Conservation (phyloP, 2,797 vertebrate genomes). For the Acanthurus lineatus region DNA sequence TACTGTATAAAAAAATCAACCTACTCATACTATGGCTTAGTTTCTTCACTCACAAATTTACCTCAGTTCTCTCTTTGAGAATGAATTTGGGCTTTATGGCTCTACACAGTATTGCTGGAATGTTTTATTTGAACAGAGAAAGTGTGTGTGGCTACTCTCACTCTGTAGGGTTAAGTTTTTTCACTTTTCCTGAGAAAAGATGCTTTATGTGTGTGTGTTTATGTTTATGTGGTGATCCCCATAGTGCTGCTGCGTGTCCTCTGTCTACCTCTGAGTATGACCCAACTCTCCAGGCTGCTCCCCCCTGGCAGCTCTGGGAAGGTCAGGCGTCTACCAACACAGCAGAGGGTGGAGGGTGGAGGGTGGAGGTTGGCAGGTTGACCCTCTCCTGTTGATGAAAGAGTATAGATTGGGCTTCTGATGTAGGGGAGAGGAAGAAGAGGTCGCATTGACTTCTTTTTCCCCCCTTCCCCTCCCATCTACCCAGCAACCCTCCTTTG, state of each 20-base stretch:
- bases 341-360: constrained; percentile 57
- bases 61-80: constrained; percentile 49
- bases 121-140: constrained; percentile 55
- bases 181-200: constrained; percentile 79
- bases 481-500: constrained; percentile 21
- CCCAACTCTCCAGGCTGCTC: constrained; percentile 78
- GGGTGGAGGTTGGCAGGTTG: constrained; percentile 25
- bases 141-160: constrained; percentile 27
- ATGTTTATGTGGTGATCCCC: constrained; percentile 26
- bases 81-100: constrained; percentile 59
- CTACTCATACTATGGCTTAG: constrained; percentile 74
- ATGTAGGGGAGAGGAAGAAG: constrained; percentile 39
- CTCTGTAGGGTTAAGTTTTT: constrained; percentile 47
- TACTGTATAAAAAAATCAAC: constrained; percentile 65
- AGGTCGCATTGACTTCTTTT: constrained; percentile 54
- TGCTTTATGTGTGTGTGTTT: constrained; percentile 30
- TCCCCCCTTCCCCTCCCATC: neutral
- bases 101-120: constrained; percentile 77
- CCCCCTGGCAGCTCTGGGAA: constrained; percentile 82
- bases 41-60: constrained; percentile 59
- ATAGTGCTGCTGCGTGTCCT: constrained; percentile 50
- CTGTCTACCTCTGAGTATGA: constrained; percentile 75
- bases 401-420: constrained; percentile 24
- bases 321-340: constrained; percentile 72
- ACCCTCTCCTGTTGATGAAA: constrained; percentile 42